These are phyloP conservation scores for Channa argus DNA, from an alignment of 2,113 vertebrate species.

Conservation along the genomic window DNA sequence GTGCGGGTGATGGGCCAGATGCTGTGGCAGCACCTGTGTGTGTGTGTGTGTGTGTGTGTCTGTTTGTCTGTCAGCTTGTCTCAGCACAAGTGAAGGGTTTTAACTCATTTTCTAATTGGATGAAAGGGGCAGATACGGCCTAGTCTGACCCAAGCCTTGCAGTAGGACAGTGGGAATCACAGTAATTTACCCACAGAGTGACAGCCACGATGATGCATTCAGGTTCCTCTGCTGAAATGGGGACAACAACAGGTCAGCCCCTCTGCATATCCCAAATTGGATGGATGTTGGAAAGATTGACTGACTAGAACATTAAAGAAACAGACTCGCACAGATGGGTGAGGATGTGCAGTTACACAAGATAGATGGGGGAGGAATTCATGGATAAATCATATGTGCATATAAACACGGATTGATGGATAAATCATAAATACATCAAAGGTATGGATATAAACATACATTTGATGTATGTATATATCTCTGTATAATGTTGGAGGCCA, in stretches of 20 bases:
- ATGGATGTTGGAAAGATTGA: conserved; percentile 61
- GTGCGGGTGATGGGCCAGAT: conserved; percentile 72
- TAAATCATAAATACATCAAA: conserved; percentile 60
- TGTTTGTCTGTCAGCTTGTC: conserved; percentile 58
- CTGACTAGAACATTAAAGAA: conserved; percentile 5
- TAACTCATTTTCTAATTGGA: conserved; percentile 82
- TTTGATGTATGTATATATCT: conserved; percentile 15
- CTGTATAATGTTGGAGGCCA: conserved; percentile 58
- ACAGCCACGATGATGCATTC: conserved; percentile 68
- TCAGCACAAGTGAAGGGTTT: conserved; percentile 71
- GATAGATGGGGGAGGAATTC: conserved; percentile 40
- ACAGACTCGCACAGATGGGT: conserved; percentile 37
- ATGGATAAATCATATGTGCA: conserved; percentile 63
- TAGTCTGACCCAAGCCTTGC: conserved; percentile 69
- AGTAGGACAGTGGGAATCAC: conserved; percentile 67
- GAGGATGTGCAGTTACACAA: conserved; percentile 37
- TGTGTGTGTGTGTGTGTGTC: conserved; percentile 38
- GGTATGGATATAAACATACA: conserved; percentile 52
- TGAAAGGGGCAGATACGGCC: conserved; percentile 74
- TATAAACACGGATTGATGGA: conserved; percentile 54
- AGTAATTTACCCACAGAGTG: conserved; percentile 75
- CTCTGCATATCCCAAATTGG: conserved; percentile 54
- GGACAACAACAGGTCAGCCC: conserved; percentile 41
- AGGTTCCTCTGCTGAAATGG: conserved; percentile 38
- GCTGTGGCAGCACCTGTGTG: conserved; percentile 47